phyloP scores from a whole-genome alignment of 2,797 vertebrate genomes.

The Gouania willdenowi region DNA sequence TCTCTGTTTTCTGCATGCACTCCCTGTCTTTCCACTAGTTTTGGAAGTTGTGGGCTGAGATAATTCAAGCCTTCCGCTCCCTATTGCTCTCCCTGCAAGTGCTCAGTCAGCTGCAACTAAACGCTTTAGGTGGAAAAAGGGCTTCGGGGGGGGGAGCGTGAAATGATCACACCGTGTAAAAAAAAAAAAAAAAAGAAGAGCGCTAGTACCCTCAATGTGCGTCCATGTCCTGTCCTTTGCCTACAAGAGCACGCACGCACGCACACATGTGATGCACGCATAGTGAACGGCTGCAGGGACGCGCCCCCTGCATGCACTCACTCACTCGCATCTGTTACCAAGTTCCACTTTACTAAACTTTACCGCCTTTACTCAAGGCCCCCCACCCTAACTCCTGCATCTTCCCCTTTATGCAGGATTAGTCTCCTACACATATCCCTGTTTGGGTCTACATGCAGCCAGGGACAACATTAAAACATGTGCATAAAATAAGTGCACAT shows the following conservation, averaged over 20 bases:
- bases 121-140: constrained; percentile 99
- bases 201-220: constrained; percentile 90
- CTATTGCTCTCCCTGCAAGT: constrained; percentile 91
- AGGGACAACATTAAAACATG: neutral
- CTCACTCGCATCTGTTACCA: constrained; percentile 76
- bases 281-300: constrained; percentile 57
- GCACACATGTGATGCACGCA: constrained; percentile 62
- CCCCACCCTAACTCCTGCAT: neutral
- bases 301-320: no score
- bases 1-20: no score
- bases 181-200: constrained; percentile 55
- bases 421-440: constrained; percentile 20
- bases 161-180: constrained; percentile 90
- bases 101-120: constrained; percentile 99
- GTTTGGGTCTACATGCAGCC: constrained; percentile 4
- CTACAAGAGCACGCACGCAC: constrained; percentile 18
- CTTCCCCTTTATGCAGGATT: constrained; percentile 24
- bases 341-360: constrained; percentile 72
- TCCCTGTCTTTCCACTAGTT: constrained; percentile 62
- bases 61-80: constrained; percentile 99
- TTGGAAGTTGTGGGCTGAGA: constrained; percentile 85
- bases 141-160: constrained; percentile 92
- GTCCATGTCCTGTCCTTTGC: constrained; percentile 86
- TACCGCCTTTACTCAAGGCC: constrained; percentile 48
- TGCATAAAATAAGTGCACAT: constrained; percentile 9